Conservation (phyloP, 2,888 invertebrate species). For the Parapristionchus giblindavisi region DNA sequence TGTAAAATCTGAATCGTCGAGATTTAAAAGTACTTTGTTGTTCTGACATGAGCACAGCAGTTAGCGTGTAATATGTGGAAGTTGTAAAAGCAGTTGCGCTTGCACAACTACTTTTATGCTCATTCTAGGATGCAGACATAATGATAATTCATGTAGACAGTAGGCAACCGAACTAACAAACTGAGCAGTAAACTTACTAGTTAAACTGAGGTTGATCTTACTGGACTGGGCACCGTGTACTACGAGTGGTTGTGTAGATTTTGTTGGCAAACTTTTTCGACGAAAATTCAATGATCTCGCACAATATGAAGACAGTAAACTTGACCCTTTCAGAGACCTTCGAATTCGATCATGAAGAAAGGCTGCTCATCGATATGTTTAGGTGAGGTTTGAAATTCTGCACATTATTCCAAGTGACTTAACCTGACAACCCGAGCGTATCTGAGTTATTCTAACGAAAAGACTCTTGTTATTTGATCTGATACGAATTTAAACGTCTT, state of each 20-base stretch:
- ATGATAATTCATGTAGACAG: neutral
- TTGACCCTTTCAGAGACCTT: neutral
- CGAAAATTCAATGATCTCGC: neutral
- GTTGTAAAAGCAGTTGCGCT: too few species aligned
- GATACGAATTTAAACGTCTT: conserved; percentile 43
- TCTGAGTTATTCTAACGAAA: neutral
- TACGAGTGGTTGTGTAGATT: neutral
- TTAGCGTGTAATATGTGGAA: too few species aligned
- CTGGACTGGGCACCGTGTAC: neutral
- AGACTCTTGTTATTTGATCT: neutral
- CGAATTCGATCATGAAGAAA: conserved; percentile 68
- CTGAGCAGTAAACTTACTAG: neutral
- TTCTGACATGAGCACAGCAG: too few species aligned
- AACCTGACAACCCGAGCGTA: neutral
- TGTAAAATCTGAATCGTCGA: too few species aligned
- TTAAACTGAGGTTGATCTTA: neutral
- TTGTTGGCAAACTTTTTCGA: too few species aligned
- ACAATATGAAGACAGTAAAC: neutral
- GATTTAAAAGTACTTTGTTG: too few species aligned
- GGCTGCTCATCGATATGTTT: conserved; percentile 72
- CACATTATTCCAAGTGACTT: neutral
- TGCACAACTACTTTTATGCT: too few species aligned
- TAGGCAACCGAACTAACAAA: neutral
- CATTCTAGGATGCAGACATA: too few species aligned
- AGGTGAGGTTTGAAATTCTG: conserved; percentile 29